Conservation (phyloP, 37 sponge, comb jelly and placozoan genomes). For the Spongilla lacustris region DNA sequence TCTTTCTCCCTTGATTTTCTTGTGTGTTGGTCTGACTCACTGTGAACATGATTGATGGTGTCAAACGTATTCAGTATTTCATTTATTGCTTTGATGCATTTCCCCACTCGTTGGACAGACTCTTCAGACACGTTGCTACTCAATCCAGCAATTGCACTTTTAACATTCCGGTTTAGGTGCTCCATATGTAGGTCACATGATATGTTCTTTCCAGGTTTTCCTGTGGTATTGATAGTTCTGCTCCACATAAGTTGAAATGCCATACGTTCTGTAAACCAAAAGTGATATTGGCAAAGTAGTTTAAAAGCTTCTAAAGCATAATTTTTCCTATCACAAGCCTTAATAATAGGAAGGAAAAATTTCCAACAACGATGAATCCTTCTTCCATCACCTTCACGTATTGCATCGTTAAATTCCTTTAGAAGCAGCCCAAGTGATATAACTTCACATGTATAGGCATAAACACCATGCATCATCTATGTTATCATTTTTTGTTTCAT, state of each 20-base stretch:
- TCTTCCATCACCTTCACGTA: not conserved
- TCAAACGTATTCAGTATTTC: not conserved
- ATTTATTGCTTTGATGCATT: not conserved
- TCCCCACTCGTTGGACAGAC: not conserved
- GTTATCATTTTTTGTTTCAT: not conserved
- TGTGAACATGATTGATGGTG: not conserved
- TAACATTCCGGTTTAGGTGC: not conserved
- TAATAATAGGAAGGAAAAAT: not conserved
- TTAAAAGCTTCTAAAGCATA: slow-evolving; percentile 16
- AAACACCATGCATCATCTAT: not conserved
- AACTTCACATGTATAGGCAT: not conserved
- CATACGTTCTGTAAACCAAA: not conserved
- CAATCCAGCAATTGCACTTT: not conserved
- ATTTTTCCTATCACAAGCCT: not conserved
- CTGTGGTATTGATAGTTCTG: not conserved
- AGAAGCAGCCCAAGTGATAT: not conserved
- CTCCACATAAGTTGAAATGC: slow-evolving; percentile 13
- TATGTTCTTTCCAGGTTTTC: not conserved
- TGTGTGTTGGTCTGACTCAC: not conserved
- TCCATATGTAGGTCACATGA: slow-evolving; percentile 4
- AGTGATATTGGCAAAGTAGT: not conserved
- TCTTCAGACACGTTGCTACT: not conserved
- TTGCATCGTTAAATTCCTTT: not conserved
- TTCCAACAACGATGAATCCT: not conserved
- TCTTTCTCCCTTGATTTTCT: not conserved